Conservation (phyloP, 1,140 invertebrate genomes). For the Rhysida immarginata region DNA sequence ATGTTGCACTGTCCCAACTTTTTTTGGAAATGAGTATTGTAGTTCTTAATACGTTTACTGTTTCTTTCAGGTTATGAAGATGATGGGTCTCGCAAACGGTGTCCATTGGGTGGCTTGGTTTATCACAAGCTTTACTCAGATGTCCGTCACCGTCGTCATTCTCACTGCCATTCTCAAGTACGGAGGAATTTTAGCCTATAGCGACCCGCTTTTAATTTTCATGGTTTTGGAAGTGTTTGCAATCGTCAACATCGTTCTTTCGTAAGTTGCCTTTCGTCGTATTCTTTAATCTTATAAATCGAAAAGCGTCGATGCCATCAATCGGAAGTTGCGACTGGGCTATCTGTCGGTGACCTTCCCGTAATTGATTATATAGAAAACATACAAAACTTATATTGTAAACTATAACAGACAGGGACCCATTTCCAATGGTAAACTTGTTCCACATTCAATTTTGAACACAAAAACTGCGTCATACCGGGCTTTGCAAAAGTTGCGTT, state of each 20-base stretch:
- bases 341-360: too few relatives aligned
- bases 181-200: slow-evolving; percentile 23
- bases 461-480: too few relatives aligned
- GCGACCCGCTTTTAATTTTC: slow-evolving; percentile 24
- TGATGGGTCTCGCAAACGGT: slow-evolving; percentile 35
- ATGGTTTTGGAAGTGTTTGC: slow-evolving; percentile 25
- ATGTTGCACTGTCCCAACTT: too few relatives aligned
- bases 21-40: too few relatives aligned
- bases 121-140: slow-evolving; percentile 34
- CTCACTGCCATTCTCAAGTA: slow-evolving; percentile 30
- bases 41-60: background rate
- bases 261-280: slow-evolving; percentile 23
- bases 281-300: background rate
- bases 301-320: too few relatives aligned
- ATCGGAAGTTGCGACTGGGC: too few relatives aligned
- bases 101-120: slow-evolving; percentile 41
- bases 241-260: slow-evolving; percentile 28
- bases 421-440: too few relatives aligned
- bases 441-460: too few relatives aligned
- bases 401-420: too few relatives aligned
- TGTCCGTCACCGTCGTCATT: slow-evolving; percentile 30
- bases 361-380: too few relatives aligned
- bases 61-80: slow-evolving; percentile 31
- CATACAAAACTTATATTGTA: too few relatives aligned
- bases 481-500: too few relatives aligned